phyloP scores from a whole-genome alignment of 2,113 vertebrate species.

The Reinhardtius hippoglossoides region DNA sequence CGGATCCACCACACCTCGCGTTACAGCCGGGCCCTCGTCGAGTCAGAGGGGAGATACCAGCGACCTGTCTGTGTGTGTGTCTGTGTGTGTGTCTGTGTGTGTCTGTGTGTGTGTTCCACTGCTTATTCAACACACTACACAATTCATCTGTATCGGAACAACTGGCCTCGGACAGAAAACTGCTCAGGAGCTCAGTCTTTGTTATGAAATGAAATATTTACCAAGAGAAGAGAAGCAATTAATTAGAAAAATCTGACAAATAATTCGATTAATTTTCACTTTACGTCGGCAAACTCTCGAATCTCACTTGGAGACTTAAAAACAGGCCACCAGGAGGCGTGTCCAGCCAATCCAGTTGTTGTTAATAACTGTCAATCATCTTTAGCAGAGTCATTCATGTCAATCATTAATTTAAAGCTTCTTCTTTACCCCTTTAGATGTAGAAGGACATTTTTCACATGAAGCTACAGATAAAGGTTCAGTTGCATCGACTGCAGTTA shows the following conservation, averaged over 20 bases:
- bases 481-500: no score
- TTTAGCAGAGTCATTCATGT: no score
- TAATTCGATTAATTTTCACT: neutral
- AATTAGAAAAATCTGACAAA: neutral
- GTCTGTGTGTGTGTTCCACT: neutral
- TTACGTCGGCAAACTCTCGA: neutral
- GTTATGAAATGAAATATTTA: neutral
- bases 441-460: no score
- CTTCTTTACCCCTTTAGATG: no score
- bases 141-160: neutral
- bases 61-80: slow-evolving; percentile 3
- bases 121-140: neutral
- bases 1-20: neutral
- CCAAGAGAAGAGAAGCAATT: neutral
- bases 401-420: no score
- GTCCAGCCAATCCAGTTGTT: no score
- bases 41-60: slow-evolving; percentile 18
- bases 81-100: neutral
- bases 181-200: no score
- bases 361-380: no score
- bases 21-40: slow-evolving; percentile 13
- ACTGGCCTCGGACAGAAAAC: neutral
- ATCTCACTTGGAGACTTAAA: neutral
- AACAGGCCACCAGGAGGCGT: no score
- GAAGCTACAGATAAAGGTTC: no score